Base-by-base conservation (phyloP, 2,888 invertebrate genomes). In the Cremastinae sp. region DNA sequence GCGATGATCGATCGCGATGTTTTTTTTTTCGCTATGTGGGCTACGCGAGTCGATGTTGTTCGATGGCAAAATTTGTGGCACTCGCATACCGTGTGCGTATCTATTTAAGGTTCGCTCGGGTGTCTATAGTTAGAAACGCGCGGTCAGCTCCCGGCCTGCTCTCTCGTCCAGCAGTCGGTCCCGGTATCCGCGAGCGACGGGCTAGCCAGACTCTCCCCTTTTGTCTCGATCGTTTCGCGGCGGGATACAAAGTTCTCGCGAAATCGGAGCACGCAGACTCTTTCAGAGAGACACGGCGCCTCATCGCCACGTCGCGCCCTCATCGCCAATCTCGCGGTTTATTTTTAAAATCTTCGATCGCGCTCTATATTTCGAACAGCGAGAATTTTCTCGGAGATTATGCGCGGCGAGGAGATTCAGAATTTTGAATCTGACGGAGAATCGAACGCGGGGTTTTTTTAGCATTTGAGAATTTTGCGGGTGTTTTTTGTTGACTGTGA, bases 81-180 rank as follows among this genome's bases (percentile, higher is more conserved):
- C 16, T 37, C 37, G 59, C 53, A 75, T 61, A 68, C 74, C 71
- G 66, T 35, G 58, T 62, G 64, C 61, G 73, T 66, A 75, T 84
- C 89, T 90, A 90, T 90, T 89, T 89, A 88, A 87, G 88, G 87
- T 86, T 84, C 83, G 88, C 87, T 83, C 84, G 84, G 83, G 80
- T 86, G 84, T 84, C 89, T 90, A 90, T 89, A 90, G 85, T 86
- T 89, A 89, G 89, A 85, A 85, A 80, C 55, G 81, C 80, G 82
- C 82, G 84, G 81, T 83, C 84, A 83, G 85, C 84, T 84, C 83
- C 75, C 81, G 82, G 78, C 77, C 83, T 72, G 78, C 28, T 3
- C 69, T 77, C 75, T 58, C 37, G 61, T 59, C 69, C 58, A 58
- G 59, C 55, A 47, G 73, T 28, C 61, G 64, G 35, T 10, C 49